Evolutionary conservation across 2,888 invertebrate species (phyloP).

Genomic region (Furcula furcula): DNA sequence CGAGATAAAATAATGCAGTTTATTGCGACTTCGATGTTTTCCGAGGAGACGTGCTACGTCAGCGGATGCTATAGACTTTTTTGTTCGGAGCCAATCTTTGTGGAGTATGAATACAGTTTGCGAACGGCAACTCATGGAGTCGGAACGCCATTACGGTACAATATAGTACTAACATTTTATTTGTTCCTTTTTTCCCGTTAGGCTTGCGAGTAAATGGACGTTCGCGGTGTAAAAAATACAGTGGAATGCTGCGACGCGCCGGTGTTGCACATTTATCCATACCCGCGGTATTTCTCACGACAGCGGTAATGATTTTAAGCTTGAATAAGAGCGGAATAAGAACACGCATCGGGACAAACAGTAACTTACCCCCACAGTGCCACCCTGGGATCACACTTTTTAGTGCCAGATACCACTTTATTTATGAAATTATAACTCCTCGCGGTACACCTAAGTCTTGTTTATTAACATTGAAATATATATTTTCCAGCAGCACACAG

Average conservation of each 20-base stretch:
- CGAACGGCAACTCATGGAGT: conserved; percentile 7
- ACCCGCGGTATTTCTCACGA: conserved; percentile 13
- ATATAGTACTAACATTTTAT: conserved; percentile 16
- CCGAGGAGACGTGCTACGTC: conserved; percentile 8
- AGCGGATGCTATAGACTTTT: conserved; percentile 10
- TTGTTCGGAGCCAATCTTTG: conserved; percentile 16
- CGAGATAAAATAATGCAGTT: conserved; percentile 38
- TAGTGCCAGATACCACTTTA: conserved; percentile 21
- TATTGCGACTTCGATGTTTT: conserved; percentile 34
- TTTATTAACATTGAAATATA: no score
- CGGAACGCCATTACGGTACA: conserved; percentile 8
- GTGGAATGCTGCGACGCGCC: conserved; percentile 4
- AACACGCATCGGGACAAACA: conserved; percentile 11
- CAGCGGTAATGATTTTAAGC: conserved; percentile 20
- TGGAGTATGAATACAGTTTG: conserved; percentile 19
- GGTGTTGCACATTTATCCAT: conserved; percentile 30
- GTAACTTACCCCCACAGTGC: conserved; percentile 11
- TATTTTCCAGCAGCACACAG: no score
- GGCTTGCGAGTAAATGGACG: conserved; percentile 18
- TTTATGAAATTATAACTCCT: conserved; percentile 19
- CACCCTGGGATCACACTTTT: conserved; percentile 18
- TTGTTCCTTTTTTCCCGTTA: conserved; percentile 18
- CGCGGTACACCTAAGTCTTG: conserved; percentile 4
- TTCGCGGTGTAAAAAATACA: conserved; percentile 17
- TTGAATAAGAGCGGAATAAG: conserved; percentile 21